Conservation (phyloP, 2,888 invertebrate genomes). For the Rapana venosa region DNA sequence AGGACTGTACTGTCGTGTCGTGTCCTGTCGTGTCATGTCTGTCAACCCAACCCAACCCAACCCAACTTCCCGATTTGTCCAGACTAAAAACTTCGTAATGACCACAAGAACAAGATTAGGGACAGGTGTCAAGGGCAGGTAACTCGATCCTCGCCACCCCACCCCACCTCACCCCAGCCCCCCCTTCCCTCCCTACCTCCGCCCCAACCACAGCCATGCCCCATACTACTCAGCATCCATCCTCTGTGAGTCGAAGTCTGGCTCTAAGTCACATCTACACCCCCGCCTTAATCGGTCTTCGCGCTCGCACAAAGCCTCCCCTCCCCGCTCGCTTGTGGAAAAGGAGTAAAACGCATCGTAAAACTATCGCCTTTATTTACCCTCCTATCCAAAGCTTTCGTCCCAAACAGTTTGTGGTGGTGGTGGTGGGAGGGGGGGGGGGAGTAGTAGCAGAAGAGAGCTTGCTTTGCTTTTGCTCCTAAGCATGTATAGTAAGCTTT, state of each 20-base stretch:
- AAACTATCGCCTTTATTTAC: constrained; percentile 1
- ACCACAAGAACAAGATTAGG: not conserved
- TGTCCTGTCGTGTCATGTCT: not conserved
- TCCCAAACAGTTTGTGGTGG: too few species aligned
- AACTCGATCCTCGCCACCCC: constrained; percentile 10
- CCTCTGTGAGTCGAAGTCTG: not conserved
- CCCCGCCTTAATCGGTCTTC: constrained; percentile 24
- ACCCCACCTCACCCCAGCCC: not conserved
- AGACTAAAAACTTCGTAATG: not conserved
- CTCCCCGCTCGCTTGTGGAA: not conserved
- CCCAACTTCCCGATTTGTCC: too few species aligned
- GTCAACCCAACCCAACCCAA: not conserved
- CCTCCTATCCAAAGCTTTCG: not conserved
- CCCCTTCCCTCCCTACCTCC: not conserved
- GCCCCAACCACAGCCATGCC: not conserved
- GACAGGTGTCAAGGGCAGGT: constrained; percentile 29
- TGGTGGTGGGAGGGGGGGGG: not conserved
- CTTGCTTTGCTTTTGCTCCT: too few species aligned
- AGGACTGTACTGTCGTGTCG: not conserved
- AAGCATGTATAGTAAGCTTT: too few species aligned
- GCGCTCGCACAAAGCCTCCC: constrained; percentile 6
- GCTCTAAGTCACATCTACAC: not conserved
- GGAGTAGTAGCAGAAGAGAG: too few species aligned
- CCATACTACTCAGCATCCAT: not conserved
- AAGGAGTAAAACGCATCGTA: not conserved